These are phyloP conservation scores for Oriolus oriolus DNA, from an alignment of 2,113 vertebrate species.

Conservation along the genomic window DNA sequence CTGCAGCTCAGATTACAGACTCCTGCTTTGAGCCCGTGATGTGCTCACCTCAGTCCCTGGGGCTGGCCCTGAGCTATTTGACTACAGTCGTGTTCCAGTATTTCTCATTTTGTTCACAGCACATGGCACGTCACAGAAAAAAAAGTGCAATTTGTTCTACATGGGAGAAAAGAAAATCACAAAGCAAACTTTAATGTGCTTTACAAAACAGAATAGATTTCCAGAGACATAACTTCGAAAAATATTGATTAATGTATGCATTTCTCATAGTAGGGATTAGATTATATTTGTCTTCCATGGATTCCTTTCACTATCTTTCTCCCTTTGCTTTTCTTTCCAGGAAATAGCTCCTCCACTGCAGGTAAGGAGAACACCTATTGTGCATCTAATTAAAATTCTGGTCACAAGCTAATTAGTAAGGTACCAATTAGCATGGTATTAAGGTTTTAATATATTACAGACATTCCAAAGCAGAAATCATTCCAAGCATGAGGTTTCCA, in stretches of 20 bases:
- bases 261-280: not conserved
- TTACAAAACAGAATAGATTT: not conserved
- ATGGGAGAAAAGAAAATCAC: not conserved
- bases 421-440: conserved; percentile 35
- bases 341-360: not conserved
- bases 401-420: conserved; percentile 42
- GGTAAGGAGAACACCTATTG: not conserved
- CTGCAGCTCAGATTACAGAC: not conserved
- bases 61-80: not conserved
- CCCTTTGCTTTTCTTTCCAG: not conserved
- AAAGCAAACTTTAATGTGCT: not conserved
- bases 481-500: not conserved
- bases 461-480: conserved; percentile 22
- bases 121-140: not conserved
- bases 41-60: not conserved
- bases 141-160: not conserved
- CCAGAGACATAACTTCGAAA: not conserved
- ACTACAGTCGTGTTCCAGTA: not conserved
- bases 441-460: not conserved
- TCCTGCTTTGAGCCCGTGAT: not conserved
- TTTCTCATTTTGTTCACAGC: not conserved
- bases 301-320: not conserved
- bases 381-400: conserved; percentile 38
- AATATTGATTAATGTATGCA: not conserved
- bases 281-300: not conserved